These are phyloP conservation scores for Oophaga pumilio DNA, from an alignment of 2,113 vertebrate species.

Conservation along the genomic window DNA sequence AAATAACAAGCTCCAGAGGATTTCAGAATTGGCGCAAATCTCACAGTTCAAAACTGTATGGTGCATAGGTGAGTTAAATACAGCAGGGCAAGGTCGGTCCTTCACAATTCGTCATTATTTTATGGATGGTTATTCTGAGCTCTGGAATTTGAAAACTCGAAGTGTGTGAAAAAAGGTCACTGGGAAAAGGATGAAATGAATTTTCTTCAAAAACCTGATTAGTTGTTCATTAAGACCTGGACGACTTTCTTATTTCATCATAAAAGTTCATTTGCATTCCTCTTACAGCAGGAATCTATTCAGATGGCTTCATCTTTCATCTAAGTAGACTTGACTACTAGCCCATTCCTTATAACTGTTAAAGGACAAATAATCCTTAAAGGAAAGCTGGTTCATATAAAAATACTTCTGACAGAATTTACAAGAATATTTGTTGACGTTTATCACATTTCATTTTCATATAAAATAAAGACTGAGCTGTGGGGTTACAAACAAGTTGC, in stretches of 20 bases:
- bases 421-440: background rate
- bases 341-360: background rate
- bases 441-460: background rate
- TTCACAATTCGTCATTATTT: no score
- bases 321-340: background rate
- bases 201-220: slow-evolving; percentile 1
- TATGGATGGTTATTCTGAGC: background rate
- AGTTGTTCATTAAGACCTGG: slow-evolving; percentile 10
- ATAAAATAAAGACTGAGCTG: background rate
- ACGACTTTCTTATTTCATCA: background rate
- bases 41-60: no score
- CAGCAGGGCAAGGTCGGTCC: no score
- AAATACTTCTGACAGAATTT: background rate
- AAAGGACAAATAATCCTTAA: background rate
- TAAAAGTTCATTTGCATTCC: slow-evolving; percentile 9
- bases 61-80: no score
- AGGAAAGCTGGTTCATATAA: background rate
- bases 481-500: background rate
- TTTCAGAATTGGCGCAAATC: no score
- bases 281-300: background rate
- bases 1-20: no score
- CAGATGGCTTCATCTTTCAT: slow-evolving; percentile 1
- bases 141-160: background rate
- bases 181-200: slow-evolving; percentile 7
- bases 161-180: background rate